phyloP scores from a whole-genome alignment of 2,797 vertebrate species.

The Sylvilagus floridanus region DNA sequence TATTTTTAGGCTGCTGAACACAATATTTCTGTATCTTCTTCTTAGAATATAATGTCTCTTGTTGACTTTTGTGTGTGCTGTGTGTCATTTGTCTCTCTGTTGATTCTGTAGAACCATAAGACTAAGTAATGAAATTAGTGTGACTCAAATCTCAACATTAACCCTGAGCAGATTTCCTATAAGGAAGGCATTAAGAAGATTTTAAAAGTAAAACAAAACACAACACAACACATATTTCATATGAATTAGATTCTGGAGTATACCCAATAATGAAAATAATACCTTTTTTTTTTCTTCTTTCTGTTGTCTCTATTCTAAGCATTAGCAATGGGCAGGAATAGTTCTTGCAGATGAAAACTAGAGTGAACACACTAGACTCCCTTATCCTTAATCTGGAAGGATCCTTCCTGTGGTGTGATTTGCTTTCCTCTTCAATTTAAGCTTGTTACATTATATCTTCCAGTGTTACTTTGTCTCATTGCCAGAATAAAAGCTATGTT shows the following conservation, averaged over 20 bases:
- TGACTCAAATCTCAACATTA: slow-evolving; percentile 39
- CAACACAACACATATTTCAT: not conserved
- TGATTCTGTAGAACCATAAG: slow-evolving; percentile 46
- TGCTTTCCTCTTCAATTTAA: not conserved
- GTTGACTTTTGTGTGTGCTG: slow-evolving; percentile 6
- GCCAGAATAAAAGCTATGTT: not conserved
- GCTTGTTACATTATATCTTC: not conserved
- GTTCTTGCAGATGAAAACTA: not conserved
- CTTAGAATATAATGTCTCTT: slow-evolving; percentile 32
- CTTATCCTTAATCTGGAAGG: not conserved
- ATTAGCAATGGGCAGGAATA: not conserved
- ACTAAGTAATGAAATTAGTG: slow-evolving; percentile 49
- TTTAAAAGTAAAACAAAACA: not conserved
- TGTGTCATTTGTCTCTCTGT: slow-evolving; percentile 65
- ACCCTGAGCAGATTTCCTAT: slow-evolving; percentile 68
- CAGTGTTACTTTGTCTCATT: not conserved
- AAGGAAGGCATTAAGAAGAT: slow-evolving; percentile 62
- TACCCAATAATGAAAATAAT: slow-evolving; percentile 7
- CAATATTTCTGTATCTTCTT: slow-evolving; percentile 63
- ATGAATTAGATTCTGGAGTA: slow-evolving; percentile 59
- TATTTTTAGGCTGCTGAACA: slow-evolving; percentile 76
- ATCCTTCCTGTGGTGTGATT: not conserved
- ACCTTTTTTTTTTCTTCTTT: slow-evolving; percentile 22
- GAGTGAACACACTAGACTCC: not conserved
- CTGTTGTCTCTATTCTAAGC: not conserved